Percentiles rank a stretch among this genome's conserved stretches.
Conservation (phyloP, 2,113 vertebrate genomes). For the Microcebus ravelobensis region DNA sequence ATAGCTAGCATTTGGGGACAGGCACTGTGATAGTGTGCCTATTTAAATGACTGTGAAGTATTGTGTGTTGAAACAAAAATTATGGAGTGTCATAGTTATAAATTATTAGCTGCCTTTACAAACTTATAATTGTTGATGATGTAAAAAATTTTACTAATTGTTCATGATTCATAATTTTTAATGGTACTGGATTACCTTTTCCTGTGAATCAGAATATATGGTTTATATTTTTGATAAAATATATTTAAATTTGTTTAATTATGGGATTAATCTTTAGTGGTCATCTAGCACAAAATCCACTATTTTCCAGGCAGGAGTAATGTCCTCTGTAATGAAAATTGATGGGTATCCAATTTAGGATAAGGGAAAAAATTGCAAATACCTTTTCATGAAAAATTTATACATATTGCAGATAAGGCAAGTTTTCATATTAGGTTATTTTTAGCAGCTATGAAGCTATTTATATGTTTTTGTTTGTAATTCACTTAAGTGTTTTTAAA, state of each 20-base stretch:
- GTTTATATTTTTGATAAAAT: conserved; percentile 42
- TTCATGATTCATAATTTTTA: conserved; percentile 33
- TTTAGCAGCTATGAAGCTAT: not conserved
- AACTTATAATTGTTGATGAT: not conserved
- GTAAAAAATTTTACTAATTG: not conserved
- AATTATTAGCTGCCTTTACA: conserved; percentile 1
- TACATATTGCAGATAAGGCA: not conserved
- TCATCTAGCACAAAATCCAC: not conserved
- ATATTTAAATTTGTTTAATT: conserved; percentile 23
- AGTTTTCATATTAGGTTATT: conserved; percentile 8
- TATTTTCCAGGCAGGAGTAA: not conserved
- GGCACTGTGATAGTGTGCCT: not conserved
- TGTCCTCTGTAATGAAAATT: conserved; percentile 17
- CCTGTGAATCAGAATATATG: not conserved
- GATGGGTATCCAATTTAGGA: not conserved
- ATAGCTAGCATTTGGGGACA: not conserved
- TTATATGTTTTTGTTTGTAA: not conserved
- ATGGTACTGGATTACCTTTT: conserved; percentile 20
- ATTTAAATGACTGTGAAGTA: conserved; percentile 9
- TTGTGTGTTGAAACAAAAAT: conserved; percentile 25
- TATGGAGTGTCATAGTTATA: not conserved
- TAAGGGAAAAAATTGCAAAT: conserved; percentile 21
- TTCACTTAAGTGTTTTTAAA: not conserved
- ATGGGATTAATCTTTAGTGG: not conserved
- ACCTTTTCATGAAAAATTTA: conserved; percentile 22